Base-by-base conservation (phyloP, 1,140 invertebrate genomes). In the Pissodes strobi region DNA sequence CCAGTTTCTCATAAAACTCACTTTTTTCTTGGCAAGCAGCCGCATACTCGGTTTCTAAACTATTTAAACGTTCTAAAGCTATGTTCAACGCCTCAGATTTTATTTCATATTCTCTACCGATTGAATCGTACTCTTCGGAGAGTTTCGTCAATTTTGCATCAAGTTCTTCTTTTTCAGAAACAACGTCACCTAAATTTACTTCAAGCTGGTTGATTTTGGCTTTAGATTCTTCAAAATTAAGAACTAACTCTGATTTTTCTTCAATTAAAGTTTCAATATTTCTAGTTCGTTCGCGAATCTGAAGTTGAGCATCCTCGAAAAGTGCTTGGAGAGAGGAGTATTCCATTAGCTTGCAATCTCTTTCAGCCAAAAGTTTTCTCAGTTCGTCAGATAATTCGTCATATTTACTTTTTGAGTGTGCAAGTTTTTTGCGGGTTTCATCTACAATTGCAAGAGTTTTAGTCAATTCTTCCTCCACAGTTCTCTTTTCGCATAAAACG, bases 391-490 rank as follows among this genome's bases (percentile, higher is more conserved):
- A 23, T 56, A 39, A 8, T 25, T 45, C 41, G 17, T 45, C 12
- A 2, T 27, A 38, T 52, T 60, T 52, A 18, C 37, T 43, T 51
- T 57, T 18, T 1, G 23, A 18, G 18, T 55, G 10, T 21, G 34
- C 34, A 23, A 66, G 18, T 27, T 53, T 59, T 37, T 52, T 53
- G 12, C 23, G 9, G 21, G 51, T 9, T 49, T 46, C n/a, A 1
- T 52, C 30, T 17, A 37, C 10, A 1, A 34, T 1, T 1, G 9
- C 22, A n/a, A 15, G 9, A 9, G 2, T 45, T 17, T 66, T 19
- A 15, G 9, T 1, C 21, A 66, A 45, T 2, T 39, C 23, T 5
- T 25, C 9, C 30, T 56, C 48, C 27, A 64, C 10, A 23, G 13
- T 37, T 27, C 15, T 30, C 34, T 60, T 60, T 27, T 69, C 48